Evolutionary conservation across 2,888 invertebrate genomes (phyloP).

Genomic region (Falcaria lacertinaria): DNA sequence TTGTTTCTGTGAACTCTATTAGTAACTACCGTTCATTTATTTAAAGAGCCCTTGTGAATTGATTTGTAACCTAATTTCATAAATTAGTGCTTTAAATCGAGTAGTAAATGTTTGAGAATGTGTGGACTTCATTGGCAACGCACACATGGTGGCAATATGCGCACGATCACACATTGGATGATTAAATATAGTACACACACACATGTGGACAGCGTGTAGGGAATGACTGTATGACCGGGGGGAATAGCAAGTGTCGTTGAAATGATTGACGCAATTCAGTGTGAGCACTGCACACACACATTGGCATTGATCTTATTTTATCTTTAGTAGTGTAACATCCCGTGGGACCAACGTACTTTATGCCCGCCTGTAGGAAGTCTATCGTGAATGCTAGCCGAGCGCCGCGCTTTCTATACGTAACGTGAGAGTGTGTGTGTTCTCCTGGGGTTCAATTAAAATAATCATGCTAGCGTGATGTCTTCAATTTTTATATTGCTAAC

Average conservation of each 20-base stretch:
- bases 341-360: conserved; percentile 68
- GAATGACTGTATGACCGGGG: conserved; percentile 57
- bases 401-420: conserved; percentile 43
- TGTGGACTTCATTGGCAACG: conserved; percentile 69
- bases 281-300: conserved; percentile 58
- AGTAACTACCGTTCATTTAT: conserved; percentile 9
- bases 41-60: conserved; percentile 15
- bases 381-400: conserved; percentile 62
- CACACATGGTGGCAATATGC: conserved; percentile 68
- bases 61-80: neutral
- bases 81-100: conserved; percentile 6
- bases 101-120: conserved; percentile 52
- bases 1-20: conserved; percentile 24
- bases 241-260: conserved; percentile 58
- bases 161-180: conserved; percentile 58
- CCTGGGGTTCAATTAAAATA: conserved; percentile 43
- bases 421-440: conserved; percentile 39
- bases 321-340: conserved; percentile 69
- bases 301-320: conserved; percentile 56
- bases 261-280: conserved; percentile 69
- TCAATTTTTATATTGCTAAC: conserved; percentile 2
- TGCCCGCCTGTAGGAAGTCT: conserved; percentile 50
- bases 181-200: conserved; percentile 73
- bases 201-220: conserved; percentile 36
- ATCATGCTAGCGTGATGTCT: conserved; percentile 32